phyloP scores from a whole-genome alignment of 2,797 vertebrate species.

The Paedocypris micromegethes region DNA sequence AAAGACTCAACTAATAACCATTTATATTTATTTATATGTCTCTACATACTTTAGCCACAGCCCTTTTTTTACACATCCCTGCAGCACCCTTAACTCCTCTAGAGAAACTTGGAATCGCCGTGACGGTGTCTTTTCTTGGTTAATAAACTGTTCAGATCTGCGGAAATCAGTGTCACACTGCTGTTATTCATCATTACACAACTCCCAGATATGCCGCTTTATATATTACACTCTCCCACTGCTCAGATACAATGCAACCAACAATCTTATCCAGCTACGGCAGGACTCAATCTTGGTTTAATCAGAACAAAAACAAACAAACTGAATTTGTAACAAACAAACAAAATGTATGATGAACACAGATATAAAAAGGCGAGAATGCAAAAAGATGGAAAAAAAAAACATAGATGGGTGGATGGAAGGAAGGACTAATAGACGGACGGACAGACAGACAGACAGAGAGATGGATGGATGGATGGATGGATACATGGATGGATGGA shows the following conservation, averaged over 20 bases:
- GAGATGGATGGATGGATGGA: no score
- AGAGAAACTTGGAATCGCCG: conserved; percentile 29
- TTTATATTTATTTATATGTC: not conserved
- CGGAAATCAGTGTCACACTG: conserved; percentile 27
- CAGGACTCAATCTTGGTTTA: no score
- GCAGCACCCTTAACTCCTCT: conserved; percentile 11
- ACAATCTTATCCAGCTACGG: no score
- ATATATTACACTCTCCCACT: not conserved
- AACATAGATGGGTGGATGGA: no score
- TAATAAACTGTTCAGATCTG: conserved; percentile 35
- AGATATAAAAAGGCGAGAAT: not conserved
- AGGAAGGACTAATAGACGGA: no score
- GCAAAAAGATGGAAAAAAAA: no score
- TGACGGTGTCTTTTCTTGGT: conserved; percentile 28
- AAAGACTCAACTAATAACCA: not conserved
- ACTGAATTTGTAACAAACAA: no score
- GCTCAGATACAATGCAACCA: no score
- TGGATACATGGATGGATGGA: no score
- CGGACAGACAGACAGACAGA: no score
- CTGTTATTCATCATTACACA: conserved; percentile 4
- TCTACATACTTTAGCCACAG: conserved; percentile 3
- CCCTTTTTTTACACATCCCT: not conserved
- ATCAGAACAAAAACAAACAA: no score
- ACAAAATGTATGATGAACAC: not conserved
- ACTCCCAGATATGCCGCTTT: not conserved